Base-by-base conservation (phyloP, 1,140 invertebrate species). In the Lamellibrachia luymesi region DNA sequence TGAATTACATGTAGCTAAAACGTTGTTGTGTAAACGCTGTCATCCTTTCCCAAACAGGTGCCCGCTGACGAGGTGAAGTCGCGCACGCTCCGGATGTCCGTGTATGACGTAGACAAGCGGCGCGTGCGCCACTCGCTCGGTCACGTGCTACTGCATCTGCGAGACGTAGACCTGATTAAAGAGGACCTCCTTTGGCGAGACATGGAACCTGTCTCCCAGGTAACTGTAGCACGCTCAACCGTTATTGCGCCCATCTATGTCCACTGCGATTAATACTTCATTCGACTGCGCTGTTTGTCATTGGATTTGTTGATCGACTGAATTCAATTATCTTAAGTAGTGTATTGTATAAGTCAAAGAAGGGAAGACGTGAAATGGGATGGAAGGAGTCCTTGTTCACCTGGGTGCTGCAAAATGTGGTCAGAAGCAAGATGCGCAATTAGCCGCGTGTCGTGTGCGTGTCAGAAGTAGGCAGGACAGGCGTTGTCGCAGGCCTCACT, bases 91-190 rank as follows among this genome's bases (percentile, higher is more conserved):
- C 94, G 95, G 8, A 95, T 96, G 91, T 95, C 95, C 49, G 95
- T 96, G 5, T 96, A 96, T 94, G 96, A 96, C 93, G 95, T 96
- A 2, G 96, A 96, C 94, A 95, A 94, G 93, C 93, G 95, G 27
- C 94, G 95, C 51, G 94, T 96, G 51, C 95, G 96, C 50, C 96
- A 96, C 92, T 95, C 94, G n/a, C 94, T 96, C 22, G 96, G 96
- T 93, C 96, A 96, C 93, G 95, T 95, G 50, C 93, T 96, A 91
- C 93, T 96, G 5, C 93, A 95, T 7, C 93, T 96, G 2, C 92
- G 92, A 64, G 95, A 95, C 49, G 50, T 95, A 7, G 95, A 96
- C 91, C 92, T 96, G 8, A 94, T 94, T 4, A 95, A 94, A 92
- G 94, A 94, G 50, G 94, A 95, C 13, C 91, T 94, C 2, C 92